phyloP scores from a whole-genome alignment of 2,113 vertebrate genomes.

The Coturnix japonica region DNA sequence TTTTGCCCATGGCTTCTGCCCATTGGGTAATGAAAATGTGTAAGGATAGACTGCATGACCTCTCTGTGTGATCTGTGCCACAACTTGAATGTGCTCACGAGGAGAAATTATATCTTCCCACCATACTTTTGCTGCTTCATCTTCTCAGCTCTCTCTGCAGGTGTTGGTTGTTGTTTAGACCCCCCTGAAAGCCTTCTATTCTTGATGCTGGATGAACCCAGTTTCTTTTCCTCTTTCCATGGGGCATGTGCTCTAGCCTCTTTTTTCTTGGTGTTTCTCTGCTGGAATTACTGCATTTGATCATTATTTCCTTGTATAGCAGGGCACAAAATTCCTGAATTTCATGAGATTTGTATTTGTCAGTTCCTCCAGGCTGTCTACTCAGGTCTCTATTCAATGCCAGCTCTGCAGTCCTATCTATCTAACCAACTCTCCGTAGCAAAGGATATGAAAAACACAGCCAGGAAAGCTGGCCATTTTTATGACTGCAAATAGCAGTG shows the following conservation, averaged over 20 bases:
- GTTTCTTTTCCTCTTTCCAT: not conserved
- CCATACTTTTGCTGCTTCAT: not conserved
- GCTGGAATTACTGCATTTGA: not conserved
- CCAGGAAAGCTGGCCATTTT: not conserved
- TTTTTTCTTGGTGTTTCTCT: not conserved
- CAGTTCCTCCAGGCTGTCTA: not conserved
- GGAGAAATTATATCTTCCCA: not conserved
- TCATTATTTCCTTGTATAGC: not conserved
- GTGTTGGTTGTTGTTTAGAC: not conserved
- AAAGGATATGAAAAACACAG: not conserved
- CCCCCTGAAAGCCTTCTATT: rapidly evolving
- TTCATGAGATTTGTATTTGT: not conserved
- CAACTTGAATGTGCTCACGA: not conserved
- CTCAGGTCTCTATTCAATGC: not conserved
- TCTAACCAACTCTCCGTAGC: not conserved
- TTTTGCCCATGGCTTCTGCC: not conserved
- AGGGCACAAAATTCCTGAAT: not conserved
- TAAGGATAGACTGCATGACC: not conserved
- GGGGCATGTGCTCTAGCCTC: not conserved
- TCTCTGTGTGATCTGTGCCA: not conserved
- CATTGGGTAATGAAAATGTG: rapidly evolving
- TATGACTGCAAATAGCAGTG: not conserved
- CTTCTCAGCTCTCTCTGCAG: not conserved
- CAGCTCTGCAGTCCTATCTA: not conserved
- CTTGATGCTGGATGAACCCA: not conserved